Conservation (phyloP, 2,888 invertebrate species). For the Drosophila macrospina region DNA sequence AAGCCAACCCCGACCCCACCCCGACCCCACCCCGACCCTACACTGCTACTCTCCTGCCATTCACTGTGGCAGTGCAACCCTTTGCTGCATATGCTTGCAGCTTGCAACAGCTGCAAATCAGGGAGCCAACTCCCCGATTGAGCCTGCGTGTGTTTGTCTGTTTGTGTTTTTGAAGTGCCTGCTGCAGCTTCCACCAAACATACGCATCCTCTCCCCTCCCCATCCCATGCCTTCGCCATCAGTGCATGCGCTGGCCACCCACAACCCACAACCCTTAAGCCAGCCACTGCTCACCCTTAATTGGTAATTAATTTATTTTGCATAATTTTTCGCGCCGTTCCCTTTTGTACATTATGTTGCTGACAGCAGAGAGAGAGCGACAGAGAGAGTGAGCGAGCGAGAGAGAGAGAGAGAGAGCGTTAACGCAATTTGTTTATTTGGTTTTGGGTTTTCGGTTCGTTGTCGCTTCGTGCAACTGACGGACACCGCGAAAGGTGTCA, state of each 20-base stretch:
- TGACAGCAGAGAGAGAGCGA: conserved; percentile 48
- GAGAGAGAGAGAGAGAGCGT: neutral
- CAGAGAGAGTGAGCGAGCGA: too few relatives aligned
- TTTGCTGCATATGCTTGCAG: conserved; percentile 33
- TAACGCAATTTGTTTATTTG: conserved; percentile 64
- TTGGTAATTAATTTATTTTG: conserved; percentile 85
- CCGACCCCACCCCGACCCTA: neutral
- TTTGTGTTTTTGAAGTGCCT: conserved; percentile 32
- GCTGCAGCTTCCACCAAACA: conserved; percentile 20
- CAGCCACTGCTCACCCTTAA: conserved; percentile 63
- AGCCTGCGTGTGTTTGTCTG: conserved; percentile 5
- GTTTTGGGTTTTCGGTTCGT: conserved; percentile 50
- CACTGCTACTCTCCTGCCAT: neutral
- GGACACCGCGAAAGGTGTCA: conserved; percentile 71
- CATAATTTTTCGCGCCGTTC: conserved; percentile 76
- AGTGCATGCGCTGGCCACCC: too few relatives aligned
- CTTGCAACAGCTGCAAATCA: conserved; percentile 72
- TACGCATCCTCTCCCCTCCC: neutral
- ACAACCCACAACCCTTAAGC: conserved; percentile 1
- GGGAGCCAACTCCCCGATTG: conserved; percentile 18
- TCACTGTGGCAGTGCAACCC: neutral
- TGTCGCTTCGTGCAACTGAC: conserved; percentile 47
- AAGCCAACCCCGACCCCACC: neutral
- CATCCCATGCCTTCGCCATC: too few relatives aligned
- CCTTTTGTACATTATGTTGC: conserved; percentile 68